Base-by-base conservation (phyloP, 1,140 invertebrate species). In the Drusus annulatus region DNA sequence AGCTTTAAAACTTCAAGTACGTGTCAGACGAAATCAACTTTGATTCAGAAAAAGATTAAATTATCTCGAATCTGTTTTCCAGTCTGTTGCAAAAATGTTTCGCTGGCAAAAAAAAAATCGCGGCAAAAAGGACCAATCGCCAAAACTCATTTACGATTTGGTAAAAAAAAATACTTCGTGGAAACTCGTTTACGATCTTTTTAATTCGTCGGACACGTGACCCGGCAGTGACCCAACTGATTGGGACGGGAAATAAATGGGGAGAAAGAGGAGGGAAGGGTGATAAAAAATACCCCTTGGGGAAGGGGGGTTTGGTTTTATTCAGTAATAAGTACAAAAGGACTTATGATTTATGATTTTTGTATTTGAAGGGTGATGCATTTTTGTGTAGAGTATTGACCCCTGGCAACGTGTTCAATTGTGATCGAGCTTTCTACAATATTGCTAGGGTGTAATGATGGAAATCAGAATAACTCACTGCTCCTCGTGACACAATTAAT, bases 91-190 rank as follows among this genome's bases (percentile, higher is more conserved):
- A 21, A 69, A 50, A 69, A 69, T 51, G 65, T 69, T 50, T 36
- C 28, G n/a, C n/a, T n/a, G 10, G 19, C 60, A 6, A n/a, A 69
- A 71, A n/a, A 69, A 71, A 71, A 71, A 71, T 25, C 45, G 68
- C 68, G 68, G 68, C 68, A 71, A 71, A 71, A 71, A 54, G 23
- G 45, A 71, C 17, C 52, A 71, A 52, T 71, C 50, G 68, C 45
- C 68, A 50, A 71, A 71, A 71, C 50, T 71, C 68, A 50, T 71
- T 71, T 71, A 71, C 68, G 68, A 71, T 52, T 71, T n/a, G n/a
- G n/a, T 31, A 65, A 51, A 71, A 71, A 71, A 71, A 51, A 50
- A 54, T 16, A 51, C 68, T 71, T 54, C 50, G 50, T 71, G 68
- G 51, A 71, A 71, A 71, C 68, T 71, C 68, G 68, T 71, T 71